Evolutionary conservation across 2,888 invertebrate species (phyloP), one percentile per base, ranked within the genome.

Genomic region (Drosophila austrosaltans): DNA sequence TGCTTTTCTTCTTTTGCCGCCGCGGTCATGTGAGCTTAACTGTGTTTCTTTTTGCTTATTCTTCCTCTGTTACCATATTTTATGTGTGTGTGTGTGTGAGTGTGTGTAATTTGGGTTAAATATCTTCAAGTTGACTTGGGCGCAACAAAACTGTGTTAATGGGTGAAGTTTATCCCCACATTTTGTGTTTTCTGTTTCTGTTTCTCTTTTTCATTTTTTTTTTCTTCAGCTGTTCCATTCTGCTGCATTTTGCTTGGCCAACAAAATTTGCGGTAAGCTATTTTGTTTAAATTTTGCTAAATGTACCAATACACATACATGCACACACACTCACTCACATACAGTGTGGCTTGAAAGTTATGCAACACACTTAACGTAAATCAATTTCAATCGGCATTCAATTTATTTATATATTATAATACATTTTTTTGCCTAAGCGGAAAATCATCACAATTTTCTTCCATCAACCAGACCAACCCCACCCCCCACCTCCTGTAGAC

Each of bases 321-420:
- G 30, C 42, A 64, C 16, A 64, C 22, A 28, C 39, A 69, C 69
- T 28, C 5, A 32, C 32, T 4, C 22, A 60, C 28, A 44, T 48
- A 69, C 66, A 72, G 57, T 71, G 53, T 59, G 60, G 60, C 59
- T 58, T 42, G 5, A 71, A 71, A 71, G 70, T 71, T 69, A 44
- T 80, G 63, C 69, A 71, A 71, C 69, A 36, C 48, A 36, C 48
- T 6, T 57, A 77, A 67, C 81, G 78, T 79, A 82, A 79, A 79
- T 79, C 83, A 82, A 79, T 82, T 82, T 78, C 81, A 76, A 58
- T 71, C 61, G 81, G 75, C 82, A 79, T 79, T 82, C 48, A 22
- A 48, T 82, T 79, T 75, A 82, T 82, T 79, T 82, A 81, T 81
- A 76, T 78, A 81, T 83, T 81, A 60, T 78, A 69, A 81, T 78